Conservation (phyloP, 2,113 vertebrate species). For the Pongo abelii region DNA sequence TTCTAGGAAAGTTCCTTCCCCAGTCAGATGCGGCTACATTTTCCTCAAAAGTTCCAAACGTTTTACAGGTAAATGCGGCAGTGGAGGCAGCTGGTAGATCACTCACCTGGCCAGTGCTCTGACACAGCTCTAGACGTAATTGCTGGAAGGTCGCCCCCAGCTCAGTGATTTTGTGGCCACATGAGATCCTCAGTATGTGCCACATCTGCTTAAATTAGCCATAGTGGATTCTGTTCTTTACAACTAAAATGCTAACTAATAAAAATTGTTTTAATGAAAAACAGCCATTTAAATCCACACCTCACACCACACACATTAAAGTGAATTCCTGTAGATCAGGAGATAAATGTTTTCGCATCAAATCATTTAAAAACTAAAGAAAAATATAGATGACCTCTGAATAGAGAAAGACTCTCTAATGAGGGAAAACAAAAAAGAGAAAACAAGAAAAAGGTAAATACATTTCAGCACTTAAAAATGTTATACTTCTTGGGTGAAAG, state of each 20-base stretch:
- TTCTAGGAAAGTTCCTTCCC: neutral
- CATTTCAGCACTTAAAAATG: neutral
- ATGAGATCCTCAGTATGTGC: neutral
- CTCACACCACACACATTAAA: neutral
- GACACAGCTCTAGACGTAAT: neutral
- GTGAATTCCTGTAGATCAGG: neutral
- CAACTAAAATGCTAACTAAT: neutral
- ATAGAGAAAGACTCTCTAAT: neutral
- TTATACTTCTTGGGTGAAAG: neutral
- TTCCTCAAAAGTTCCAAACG: neutral
- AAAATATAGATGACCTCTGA: neutral
- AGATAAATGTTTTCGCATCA: slow-evolving; percentile 12
- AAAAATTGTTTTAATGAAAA: neutral
- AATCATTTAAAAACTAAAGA: neutral
- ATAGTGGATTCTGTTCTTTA: neutral
- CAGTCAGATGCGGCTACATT: neutral
- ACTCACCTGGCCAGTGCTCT: neutral
- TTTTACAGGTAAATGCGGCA: neutral
- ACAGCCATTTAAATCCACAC: neutral
- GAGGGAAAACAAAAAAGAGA: neutral
- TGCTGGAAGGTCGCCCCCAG: neutral
- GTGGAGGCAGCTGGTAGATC: neutral
- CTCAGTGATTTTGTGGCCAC: neutral
- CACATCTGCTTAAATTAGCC: neutral
- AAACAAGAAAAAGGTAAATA: neutral